phyloP scores from a whole-genome alignment of 2,113 vertebrate genomes.

The Amblyopsis rosae region DNA sequence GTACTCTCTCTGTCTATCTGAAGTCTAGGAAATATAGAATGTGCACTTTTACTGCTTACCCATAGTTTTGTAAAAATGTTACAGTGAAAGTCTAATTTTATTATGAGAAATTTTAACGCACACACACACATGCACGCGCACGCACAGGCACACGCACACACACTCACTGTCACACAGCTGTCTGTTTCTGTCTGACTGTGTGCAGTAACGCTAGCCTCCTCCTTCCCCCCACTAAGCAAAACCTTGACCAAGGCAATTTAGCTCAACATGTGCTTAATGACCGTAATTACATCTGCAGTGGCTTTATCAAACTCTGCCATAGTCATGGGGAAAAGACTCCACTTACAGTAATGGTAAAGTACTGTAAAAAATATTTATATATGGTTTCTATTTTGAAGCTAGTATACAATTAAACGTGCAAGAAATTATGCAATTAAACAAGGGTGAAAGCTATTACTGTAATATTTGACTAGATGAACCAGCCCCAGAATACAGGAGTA shows the following conservation, averaged over 20 bases:
- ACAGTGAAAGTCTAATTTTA: neutral
- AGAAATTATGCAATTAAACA: too few species aligned
- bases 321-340: neutral
- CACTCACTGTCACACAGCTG: slow-evolving; percentile 28
- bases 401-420: too few species aligned
- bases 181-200: slow-evolving; percentile 38
- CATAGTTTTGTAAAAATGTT: too few species aligned
- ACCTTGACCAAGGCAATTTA: slow-evolving; percentile 38
- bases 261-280: slow-evolving; percentile 4
- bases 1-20: neutral
- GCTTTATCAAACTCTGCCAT: neutral
- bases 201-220: slow-evolving; percentile 42
- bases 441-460: too few species aligned
- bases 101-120: neutral
- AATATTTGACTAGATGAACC: too few species aligned
- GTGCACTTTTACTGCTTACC: too few species aligned
- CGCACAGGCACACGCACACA: neutral
- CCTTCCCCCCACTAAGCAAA: slow-evolving; percentile 39
- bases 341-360: neutral
- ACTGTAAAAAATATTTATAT: too few species aligned
- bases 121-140: neutral
- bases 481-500: too few species aligned
- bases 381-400: too few species aligned
- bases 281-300: slow-evolving; percentile 8
- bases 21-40: too few species aligned